Base-by-base conservation (phyloP, 2,797 vertebrate genomes). In the Lophius americanus region DNA sequence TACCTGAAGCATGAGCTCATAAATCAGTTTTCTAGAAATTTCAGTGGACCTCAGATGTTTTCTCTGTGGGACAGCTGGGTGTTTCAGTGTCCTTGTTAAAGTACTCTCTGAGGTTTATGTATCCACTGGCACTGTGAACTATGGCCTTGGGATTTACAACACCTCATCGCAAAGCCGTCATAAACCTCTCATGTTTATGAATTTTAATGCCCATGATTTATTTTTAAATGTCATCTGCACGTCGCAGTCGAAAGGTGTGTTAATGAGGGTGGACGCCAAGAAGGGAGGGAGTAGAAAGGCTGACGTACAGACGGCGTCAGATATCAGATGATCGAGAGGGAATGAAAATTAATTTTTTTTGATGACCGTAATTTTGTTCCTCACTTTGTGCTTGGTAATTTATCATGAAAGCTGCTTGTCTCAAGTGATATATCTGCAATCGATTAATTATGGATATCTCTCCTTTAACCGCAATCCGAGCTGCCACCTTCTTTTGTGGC, bases 181-280 rank as follows among this genome's bases (percentile, higher is more conserved):
- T 89, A 87, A 89, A 90, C 63, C 44, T 66, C 78, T 72, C 75
- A 50, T 88, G 88, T 90, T 88, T 88, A 88, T 89, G 82, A 88
- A 90, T 86, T 82, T 86, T 88, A 88, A 91, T 79, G 82, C 63
- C 33, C 0, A 9, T 84, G 82, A 89, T 90, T 91, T 87, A 88
- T 87, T 75, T 85, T 83, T 64, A 83, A 90, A 88, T 82, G 83
- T 84, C 84, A 84, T 69, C 78, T 77, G 59, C 73, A 73, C 76
- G 76, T 92, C 72, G 60, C 82, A 66, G 79, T 82, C 84, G 75
- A 90, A 87, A 88, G 79, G 68, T 67, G 77, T 55, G 79, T 58
- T 83, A 88, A 88, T 85, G 85, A 83, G 46, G 12, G 36, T 41
- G 39, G 57, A 50, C n/a, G 13, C 9, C 5, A 33, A 44, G 44